Evolutionary conservation across 2,888 invertebrate species (phyloP), one percentile per base, ranked within the genome.

Genomic region (Coecobrya sp.): DNA sequence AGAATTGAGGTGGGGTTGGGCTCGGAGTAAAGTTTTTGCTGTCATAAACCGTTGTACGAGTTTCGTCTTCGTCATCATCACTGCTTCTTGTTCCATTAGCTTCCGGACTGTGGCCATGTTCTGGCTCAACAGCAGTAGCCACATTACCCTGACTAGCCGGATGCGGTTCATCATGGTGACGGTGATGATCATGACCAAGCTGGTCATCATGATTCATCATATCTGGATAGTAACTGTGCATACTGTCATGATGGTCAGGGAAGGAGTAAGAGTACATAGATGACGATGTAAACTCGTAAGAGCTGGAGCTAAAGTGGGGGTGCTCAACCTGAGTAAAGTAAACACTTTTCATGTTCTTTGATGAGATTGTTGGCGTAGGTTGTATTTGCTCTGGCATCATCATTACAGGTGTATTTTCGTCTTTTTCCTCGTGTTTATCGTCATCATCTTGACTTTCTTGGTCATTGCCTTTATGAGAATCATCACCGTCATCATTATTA

Each of bases 281-380:
- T n/a, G 94, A 93, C 11, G 93, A 65, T 5, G 93, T 84, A 59
- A 91, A 94, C 0, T 93, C 93, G 81, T 94, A 94, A 3, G 94
- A 94, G 76, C 94, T 94, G 13, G 94, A 93, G 16, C 93, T 89
- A 62, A 85, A 94, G 73, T 94, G 92, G n/a, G 94, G 94, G 81
- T 93, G 86, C 62, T 93, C 92, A 0, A 93, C 93, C 85, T 93
- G 90, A 36, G 94, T 93, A 62, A 65, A 94, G 85, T 88, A 94
- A 22, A 93, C 91, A 86, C 92, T 93, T 86, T 92, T 93, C 11
- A 93, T 81, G 19, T 86, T 92, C 85, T 93, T 93, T 11, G 91
- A 87, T 22, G 93, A 81, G 55, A 86, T 27, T 2, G 73, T 52
- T 27, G 93, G 93, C 55, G 88, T 85, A 22, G 90, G 90, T 42